Evolutionary conservation across 2,797 vertebrate genomes (phyloP).

Genomic region (Basileuterus tristriatus): DNA sequence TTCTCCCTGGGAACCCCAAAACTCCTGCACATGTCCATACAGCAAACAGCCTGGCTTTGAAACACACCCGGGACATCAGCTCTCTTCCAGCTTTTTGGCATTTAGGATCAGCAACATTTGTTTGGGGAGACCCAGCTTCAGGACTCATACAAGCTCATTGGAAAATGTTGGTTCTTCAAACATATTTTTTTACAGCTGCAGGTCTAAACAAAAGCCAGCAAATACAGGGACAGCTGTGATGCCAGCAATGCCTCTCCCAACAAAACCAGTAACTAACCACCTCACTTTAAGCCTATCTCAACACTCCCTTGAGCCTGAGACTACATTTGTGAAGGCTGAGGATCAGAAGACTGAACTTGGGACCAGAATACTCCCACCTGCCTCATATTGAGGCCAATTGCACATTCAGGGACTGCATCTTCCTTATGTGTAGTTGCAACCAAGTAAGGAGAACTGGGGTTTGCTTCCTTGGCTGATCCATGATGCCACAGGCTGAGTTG

Average conservation of each 20-base stretch:
- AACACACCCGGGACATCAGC: neutral
- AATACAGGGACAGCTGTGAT: neutral
- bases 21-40: fast-evolving
- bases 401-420: neutral
- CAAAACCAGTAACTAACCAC: neutral
- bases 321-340: neutral
- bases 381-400: neutral
- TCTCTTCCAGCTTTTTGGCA: neutral
- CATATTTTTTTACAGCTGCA: neutral
- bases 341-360: neutral
- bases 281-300: neutral
- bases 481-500: fast-evolving
- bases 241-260: neutral
- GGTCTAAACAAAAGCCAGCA: neutral
- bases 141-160: neutral
- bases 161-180: neutral
- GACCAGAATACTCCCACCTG: neutral
- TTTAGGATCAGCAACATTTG: fast-evolving
- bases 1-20: neutral
- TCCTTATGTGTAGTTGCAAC: fast-evolving
- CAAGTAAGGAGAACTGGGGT: neutral
- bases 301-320: neutral
- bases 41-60: fast-evolving
- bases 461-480: neutral
- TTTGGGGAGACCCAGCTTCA: neutral